Evolutionary conservation across 2,113 vertebrate genomes (phyloP).

Genomic region (Bubo bubo): DNA sequence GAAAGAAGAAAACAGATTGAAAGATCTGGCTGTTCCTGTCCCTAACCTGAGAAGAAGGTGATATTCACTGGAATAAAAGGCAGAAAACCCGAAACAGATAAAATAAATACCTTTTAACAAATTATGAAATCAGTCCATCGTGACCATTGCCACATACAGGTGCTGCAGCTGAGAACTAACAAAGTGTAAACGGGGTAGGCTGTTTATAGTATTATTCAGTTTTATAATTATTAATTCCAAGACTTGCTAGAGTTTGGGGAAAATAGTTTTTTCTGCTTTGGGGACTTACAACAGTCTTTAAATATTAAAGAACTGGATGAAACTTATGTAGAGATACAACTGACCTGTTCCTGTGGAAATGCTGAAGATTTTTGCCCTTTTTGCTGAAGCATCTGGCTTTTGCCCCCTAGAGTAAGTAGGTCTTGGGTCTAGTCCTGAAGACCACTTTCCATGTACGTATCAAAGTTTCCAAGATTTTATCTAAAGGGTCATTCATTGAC

Average conservation of each 20-base stretch:
- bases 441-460: background rate
- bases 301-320: background rate
- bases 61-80: background rate
- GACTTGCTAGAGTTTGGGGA: background rate
- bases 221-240: background rate
- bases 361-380: background rate
- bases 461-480: background rate
- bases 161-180: background rate
- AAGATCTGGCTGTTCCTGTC: background rate
- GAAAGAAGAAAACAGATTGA: background rate
- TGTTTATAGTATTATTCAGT: background rate
- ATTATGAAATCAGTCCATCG: fast-evolving
- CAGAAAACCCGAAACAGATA: background rate
- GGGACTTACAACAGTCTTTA: background rate
- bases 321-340: background rate
- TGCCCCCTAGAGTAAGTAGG: background rate
- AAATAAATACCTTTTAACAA: background rate
- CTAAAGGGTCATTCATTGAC: background rate
- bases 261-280: background rate
- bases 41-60: background rate
- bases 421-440: background rate
- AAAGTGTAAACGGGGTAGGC: background rate
- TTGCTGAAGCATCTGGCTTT: background rate
- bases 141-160: background rate
- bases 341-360: background rate